These are phyloP conservation scores for Plecotus auritus DNA, from an alignment of 2,113 vertebrate species.

Conservation along the genomic window DNA sequence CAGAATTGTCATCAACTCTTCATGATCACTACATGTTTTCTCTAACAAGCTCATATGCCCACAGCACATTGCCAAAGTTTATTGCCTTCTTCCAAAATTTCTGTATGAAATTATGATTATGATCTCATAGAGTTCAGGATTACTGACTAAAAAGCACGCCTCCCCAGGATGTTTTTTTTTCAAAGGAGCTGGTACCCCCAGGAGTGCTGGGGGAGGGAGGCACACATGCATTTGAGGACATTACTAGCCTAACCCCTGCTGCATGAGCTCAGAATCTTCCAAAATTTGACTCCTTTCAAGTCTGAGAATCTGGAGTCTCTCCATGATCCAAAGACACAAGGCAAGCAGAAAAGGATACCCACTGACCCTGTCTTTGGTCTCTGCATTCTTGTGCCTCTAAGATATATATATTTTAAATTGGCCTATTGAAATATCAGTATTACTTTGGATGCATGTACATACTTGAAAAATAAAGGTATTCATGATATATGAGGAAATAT, in stretches of 20 bases:
- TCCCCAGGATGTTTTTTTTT: neutral
- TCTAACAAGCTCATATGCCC: conserved; percentile 70
- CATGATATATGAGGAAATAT: neutral
- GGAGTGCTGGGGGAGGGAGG: neutral
- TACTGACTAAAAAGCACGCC: neutral
- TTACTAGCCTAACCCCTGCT: neutral
- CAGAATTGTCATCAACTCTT: conserved; percentile 76
- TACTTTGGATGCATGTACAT: neutral
- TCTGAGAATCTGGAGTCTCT: neutral
- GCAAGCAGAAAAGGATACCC: neutral
- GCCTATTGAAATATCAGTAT: neutral
- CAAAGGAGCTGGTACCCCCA: neutral
- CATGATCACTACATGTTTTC: conserved; percentile 76
- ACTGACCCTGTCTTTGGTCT: neutral
- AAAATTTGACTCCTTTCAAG: neutral
- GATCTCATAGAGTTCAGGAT: conserved; percentile 25
- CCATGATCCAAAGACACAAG: neutral
- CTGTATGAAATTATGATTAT: conserved; percentile 51
- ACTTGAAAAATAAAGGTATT: neutral
- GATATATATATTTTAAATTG: neutral
- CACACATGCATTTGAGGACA: neutral
- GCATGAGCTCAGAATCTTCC: neutral
- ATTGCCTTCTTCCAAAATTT: conserved; percentile 62
- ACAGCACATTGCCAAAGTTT: conserved; percentile 64
- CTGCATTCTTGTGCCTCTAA: conserved; percentile 18